Base-by-base conservation (phyloP, 2,888 invertebrate species). In the Thymelicus sylvestris region DNA sequence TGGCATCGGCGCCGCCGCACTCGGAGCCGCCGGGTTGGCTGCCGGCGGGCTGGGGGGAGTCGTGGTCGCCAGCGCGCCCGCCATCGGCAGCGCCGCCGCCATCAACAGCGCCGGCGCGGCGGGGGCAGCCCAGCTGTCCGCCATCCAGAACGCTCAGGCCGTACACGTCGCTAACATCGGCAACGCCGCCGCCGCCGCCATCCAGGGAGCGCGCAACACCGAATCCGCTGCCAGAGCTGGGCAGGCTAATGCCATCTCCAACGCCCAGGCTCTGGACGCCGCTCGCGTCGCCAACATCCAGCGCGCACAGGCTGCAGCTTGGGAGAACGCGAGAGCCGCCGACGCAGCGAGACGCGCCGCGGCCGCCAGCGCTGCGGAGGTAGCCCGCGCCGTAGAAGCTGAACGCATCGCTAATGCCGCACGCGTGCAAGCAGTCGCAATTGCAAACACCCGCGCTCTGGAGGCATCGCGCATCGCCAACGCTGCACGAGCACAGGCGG, bases 71-170 rank as follows among this genome's bases (percentile, higher is more conserved):
- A 72, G 69, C 41, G 74, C 71, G 38, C 59, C 75, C 10, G 72
- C 44, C 44, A 44, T 44, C 12, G 89, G 89, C 71, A 84, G 83
- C 57, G 86, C 87, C 6, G 81, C 81, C 15, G 90, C 90, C 0
- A 84, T 93, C 52, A 92, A 91, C 80, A 89, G 85, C 74, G 92
- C 92, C 6, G 93, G 86, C 3, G 87, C 91, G 7, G 92, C 83
- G 2, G 92, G 92, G 10, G 92, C 92, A 31, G 90, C 93, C 50
- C 93, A 92, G 67, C 88, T 93, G 60, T 91, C 90, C 71, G 92
- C 92, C 52, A 92, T 92, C 73, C 92, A 93, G 73, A 92, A 92
- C 79, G 92, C 93, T 1, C 93, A 92, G 72, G 93, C 93, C 13
- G 91, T 86, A 0, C 48, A 48, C 48, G 48, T 48, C 48, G 48